phyloP scores from a whole-genome alignment of 2,888 invertebrate genomes.

The Pharmacophagus antenor region DNA sequence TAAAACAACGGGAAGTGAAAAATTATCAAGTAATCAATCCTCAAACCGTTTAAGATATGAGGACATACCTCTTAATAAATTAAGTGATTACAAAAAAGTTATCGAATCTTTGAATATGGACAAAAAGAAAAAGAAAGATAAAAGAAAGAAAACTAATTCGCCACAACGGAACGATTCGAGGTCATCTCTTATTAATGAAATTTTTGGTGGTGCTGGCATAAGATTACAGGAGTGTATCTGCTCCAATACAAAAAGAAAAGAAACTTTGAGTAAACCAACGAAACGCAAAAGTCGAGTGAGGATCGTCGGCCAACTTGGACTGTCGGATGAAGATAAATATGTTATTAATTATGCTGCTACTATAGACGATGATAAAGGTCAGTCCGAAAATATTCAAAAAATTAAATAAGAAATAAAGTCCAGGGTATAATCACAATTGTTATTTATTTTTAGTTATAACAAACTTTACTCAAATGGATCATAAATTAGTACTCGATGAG shows the following conservation, averaged over 20 bases:
- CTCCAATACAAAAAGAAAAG: constrained; percentile 21
- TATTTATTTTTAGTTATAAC: constrained; percentile 16
- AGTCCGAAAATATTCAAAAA: constrained; percentile 12
- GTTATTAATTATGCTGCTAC: constrained; percentile 61
- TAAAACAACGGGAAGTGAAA: constrained; percentile 55
- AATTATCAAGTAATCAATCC: constrained; percentile 38
- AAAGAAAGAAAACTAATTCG: constrained; percentile 32
- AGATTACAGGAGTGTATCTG: constrained; percentile 35
- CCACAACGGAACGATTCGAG: constrained; percentile 21
- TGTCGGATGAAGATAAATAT: constrained; percentile 56
- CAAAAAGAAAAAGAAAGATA: constrained; percentile 46
- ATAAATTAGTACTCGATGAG: constrained; percentile 10
- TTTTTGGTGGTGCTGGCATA: constrained; percentile 26
- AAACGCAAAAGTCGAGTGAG: constrained; percentile 47
- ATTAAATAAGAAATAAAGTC: not conserved
- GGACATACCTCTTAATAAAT: constrained; percentile 40
- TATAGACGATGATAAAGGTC: constrained; percentile 57
- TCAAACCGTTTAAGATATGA: constrained; percentile 42
- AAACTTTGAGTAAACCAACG: constrained; percentile 25
- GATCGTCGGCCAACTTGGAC: constrained; percentile 59
- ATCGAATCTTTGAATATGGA: constrained; percentile 57
- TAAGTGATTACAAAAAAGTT: constrained; percentile 44
- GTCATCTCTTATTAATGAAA: constrained; percentile 23
- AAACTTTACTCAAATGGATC: constrained; percentile 20
- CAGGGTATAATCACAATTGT: not conserved